phyloP scores from a whole-genome alignment of 2,888 invertebrate species.

The Troides helena region DNA sequence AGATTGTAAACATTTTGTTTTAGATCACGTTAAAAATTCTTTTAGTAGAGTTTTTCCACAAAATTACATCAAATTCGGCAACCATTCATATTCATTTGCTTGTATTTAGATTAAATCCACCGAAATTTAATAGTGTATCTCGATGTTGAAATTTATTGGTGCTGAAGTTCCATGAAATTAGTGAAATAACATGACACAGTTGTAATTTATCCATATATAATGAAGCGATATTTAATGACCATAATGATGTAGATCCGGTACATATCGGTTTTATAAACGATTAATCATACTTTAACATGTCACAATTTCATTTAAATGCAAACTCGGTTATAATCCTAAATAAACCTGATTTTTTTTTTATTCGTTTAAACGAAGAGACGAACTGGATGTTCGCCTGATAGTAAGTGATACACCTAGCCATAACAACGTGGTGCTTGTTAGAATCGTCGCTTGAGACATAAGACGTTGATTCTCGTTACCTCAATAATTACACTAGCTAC shows the following conservation, averaged over 20 bases:
- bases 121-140: constrained; percentile 9
- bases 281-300: too few species aligned
- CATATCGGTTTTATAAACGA: neutral
- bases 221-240: neutral
- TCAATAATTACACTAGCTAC: too few species aligned
- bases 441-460: too few species aligned
- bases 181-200: neutral
- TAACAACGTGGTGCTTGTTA: too few species aligned
- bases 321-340: neutral
- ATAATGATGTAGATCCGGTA: neutral
- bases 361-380: too few species aligned
- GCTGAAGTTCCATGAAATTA: neutral
- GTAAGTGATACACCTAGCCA: too few species aligned
- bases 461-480: too few species aligned
- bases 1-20: neutral
- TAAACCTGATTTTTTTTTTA: neutral
- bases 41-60: constrained; percentile 6
- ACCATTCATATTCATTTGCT: constrained; percentile 16
- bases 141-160: constrained; percentile 1
- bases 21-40: constrained; percentile 2
- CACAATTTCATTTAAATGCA: neutral
- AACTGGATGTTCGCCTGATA: too few species aligned
- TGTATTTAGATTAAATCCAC: constrained; percentile 15
- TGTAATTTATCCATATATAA: neutral
- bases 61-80: constrained; percentile 16